Evolutionary conservation across 2,797 vertebrate species (phyloP).

Genomic region (Phoeniculus purpureus): DNA sequence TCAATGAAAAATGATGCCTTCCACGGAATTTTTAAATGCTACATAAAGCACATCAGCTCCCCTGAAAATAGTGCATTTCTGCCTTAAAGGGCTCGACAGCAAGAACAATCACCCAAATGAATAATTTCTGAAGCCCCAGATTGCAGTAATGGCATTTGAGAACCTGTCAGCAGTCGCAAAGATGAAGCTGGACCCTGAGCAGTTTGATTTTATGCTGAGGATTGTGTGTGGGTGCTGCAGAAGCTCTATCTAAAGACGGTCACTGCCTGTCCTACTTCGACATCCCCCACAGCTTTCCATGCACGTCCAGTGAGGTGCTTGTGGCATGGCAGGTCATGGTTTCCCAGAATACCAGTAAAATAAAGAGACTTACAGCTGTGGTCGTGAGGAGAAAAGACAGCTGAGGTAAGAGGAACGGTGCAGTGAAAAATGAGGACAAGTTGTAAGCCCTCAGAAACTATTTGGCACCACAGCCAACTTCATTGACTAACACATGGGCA

Average conservation of each 20-base stretch:
- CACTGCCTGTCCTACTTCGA: background rate
- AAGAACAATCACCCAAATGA: background rate
- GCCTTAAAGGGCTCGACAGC: background rate
- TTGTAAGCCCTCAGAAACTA: slow-evolving; percentile 16
- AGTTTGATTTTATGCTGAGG: background rate
- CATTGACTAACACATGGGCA: background rate
- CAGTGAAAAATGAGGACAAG: background rate
- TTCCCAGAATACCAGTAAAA: background rate
- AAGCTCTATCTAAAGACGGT: background rate
- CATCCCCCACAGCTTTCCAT: fast-evolving
- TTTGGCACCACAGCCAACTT: background rate
- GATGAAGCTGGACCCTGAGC: background rate
- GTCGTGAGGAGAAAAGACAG: background rate
- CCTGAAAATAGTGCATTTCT: background rate
- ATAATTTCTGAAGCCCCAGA: background rate
- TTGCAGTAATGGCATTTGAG: background rate
- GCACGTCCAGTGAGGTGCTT: fast-evolving
- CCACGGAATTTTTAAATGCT: background rate
- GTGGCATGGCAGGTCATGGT: background rate
- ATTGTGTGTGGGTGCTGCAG: fast-evolving
- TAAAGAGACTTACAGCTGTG: background rate
- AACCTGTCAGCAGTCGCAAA: background rate
- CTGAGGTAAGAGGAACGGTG: background rate
- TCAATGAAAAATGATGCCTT: background rate
- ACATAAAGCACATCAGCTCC: background rate